phyloP scores from a whole-genome alignment of 1,140 invertebrate species.

The Hycleus cichorii region DNA sequence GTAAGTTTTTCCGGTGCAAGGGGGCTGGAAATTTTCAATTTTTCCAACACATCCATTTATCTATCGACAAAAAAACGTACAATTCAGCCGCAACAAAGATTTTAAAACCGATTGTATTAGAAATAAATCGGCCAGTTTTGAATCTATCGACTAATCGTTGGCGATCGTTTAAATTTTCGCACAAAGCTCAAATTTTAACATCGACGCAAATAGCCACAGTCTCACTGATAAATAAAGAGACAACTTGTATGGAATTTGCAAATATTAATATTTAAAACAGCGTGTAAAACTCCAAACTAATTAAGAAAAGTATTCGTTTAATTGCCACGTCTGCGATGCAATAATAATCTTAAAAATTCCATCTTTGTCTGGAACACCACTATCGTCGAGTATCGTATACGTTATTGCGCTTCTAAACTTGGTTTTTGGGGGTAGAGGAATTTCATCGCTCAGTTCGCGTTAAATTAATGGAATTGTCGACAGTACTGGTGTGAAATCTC shows the following conservation, averaged over 20 bases:
- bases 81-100: too few relatives aligned
- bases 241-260: slow-evolving; percentile 7
- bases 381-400: too few relatives aligned
- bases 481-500: slow-evolving; percentile 29
- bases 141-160: too few relatives aligned
- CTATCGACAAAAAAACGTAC: too few relatives aligned
- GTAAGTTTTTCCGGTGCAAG: background rate
- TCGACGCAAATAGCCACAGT: background rate
- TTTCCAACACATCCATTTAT: too few relatives aligned
- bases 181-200: too few relatives aligned
- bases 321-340: slow-evolving; percentile 26
- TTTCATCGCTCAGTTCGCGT: slow-evolving; percentile 8
- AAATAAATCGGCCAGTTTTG: too few relatives aligned
- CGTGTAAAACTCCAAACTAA: slow-evolving; percentile 34
- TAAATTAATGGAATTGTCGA: slow-evolving; percentile 36
- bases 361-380: background rate
- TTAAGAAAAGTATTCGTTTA: slow-evolving; percentile 35
- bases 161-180: too few relatives aligned
- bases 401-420: slow-evolving; percentile 20
- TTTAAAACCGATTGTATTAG: too few relatives aligned
- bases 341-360: slow-evolving; percentile 15
- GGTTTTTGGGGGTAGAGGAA: slow-evolving; percentile 4
- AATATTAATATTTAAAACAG: slow-evolving; percentile 33
- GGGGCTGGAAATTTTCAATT: too few relatives aligned
- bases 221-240: background rate